These are phyloP conservation scores for Tipula confusa DNA, from an alignment of 2,888 invertebrate species.

Conservation along the genomic window DNA sequence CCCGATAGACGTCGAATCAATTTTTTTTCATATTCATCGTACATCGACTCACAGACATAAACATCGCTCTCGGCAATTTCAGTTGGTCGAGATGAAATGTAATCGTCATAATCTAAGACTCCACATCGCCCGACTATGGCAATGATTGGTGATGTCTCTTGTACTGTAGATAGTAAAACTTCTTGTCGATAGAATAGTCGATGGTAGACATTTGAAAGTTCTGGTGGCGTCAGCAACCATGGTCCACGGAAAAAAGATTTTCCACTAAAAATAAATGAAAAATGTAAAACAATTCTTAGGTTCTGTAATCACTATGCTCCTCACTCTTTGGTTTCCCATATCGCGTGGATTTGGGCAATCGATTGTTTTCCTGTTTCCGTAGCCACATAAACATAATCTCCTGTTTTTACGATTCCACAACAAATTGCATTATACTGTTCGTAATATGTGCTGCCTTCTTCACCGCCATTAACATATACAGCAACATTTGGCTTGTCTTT, in stretches of 20 bases:
- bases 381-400: conserved; percentile 94
- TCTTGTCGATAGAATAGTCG: conserved; percentile 90
- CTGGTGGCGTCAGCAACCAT: conserved; percentile 83
- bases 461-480: conserved; percentile 64
- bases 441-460: conserved; percentile 79
- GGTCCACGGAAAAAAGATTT: conserved; percentile 92
- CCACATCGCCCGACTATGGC: conserved; percentile 89
- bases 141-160: conserved; percentile 85
- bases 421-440: conserved; percentile 88
- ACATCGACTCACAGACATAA: conserved; percentile 86
- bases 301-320: too few relatives aligned
- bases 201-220: conserved; percentile 74
- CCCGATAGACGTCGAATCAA: conserved; percentile 63
- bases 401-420: conserved; percentile 77
- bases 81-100: conserved; percentile 85
- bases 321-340: conserved; percentile 90
- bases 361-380: conserved; percentile 86
- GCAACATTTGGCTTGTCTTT: conserved; percentile 84
- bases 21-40: conserved; percentile 80
- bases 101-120: conserved; percentile 86
- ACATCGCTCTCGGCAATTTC: conserved; percentile 91
- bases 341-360: conserved; percentile 87
- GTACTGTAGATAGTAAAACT: conserved; percentile 82
- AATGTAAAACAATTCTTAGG: too few relatives aligned
- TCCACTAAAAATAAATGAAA: too few relatives aligned